phyloP scores from a whole-genome alignment of 1,140 invertebrate species.

The Propsilocerus akamusi region DNA sequence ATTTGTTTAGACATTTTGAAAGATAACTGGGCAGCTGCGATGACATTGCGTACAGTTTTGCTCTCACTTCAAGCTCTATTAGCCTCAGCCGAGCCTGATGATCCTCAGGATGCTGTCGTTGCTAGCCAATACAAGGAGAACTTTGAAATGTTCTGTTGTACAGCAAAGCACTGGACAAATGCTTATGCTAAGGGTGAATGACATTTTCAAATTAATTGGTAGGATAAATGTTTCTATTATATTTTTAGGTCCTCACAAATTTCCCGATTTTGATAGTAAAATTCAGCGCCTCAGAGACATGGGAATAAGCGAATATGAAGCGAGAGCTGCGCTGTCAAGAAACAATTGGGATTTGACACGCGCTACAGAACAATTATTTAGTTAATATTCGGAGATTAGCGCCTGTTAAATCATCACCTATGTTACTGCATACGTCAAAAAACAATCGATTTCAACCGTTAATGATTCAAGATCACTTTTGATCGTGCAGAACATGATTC shows the following conservation, averaged over 20 bases:
- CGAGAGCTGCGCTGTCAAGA: slow-evolving; percentile 66
- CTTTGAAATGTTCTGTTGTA: slow-evolving; percentile 64
- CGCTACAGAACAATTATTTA: slow-evolving; percentile 75
- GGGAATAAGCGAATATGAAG: slow-evolving; percentile 70
- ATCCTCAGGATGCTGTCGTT: slow-evolving; percentile 94
- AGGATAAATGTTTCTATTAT: slow-evolving; percentile 8
- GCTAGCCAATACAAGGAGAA: slow-evolving; percentile 90
- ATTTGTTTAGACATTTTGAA: slow-evolving; percentile 99
- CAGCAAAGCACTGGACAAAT: slow-evolving; percentile 88
- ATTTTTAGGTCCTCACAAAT: slow-evolving; percentile 41
- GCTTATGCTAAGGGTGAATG: slow-evolving; percentile 69
- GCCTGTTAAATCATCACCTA: too few relatives aligned
- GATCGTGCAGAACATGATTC: too few relatives aligned
- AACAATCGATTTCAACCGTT: background rate
- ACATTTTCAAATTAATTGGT: slow-evolving; percentile 5
- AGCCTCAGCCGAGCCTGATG: slow-evolving; percentile 86
- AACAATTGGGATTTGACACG: slow-evolving; percentile 79
- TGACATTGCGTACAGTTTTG: slow-evolving; percentile 91
- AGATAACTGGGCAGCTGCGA: slow-evolving; percentile 99
- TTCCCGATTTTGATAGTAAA: slow-evolving; percentile 62
- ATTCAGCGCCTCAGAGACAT: slow-evolving; percentile 67
- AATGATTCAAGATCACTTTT: too few relatives aligned
- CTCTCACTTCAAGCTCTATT: slow-evolving; percentile 83
- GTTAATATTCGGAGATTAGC: slow-evolving; percentile 34
- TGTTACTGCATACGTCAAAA: background rate